Conservation (phyloP, 2,797 vertebrate genomes). For the Artibeus jamaicensis region DNA sequence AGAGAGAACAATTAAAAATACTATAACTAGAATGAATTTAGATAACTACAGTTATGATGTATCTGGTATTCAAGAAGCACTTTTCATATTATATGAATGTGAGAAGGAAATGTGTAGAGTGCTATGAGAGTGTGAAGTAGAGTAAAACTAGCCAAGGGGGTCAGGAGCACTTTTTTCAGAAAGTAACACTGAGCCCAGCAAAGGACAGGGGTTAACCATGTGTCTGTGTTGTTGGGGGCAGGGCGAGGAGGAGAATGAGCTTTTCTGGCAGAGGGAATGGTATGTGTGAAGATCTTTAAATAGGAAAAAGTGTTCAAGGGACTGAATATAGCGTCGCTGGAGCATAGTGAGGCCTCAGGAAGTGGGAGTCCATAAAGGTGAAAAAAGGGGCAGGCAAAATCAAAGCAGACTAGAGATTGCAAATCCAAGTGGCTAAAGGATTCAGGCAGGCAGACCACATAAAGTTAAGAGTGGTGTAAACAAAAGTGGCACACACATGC, state of each 20-base stretch:
- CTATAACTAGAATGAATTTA: background rate
- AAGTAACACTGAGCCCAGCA: background rate
- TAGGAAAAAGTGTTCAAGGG: background rate
- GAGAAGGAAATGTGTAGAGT: background rate
- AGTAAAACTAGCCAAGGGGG: background rate
- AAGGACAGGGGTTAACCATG: background rate
- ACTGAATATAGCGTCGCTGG: background rate
- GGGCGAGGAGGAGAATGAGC: background rate
- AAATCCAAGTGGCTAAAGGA: background rate
- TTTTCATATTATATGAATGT: background rate
- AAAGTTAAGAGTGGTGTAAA: background rate
- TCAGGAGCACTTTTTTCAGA: background rate
- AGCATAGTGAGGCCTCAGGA: background rate
- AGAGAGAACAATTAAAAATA: background rate
- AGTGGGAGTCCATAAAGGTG: background rate
- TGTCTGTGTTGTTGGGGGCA: background rate
- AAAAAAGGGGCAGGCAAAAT: background rate
- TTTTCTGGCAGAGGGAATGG: background rate
- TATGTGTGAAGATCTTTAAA: background rate
- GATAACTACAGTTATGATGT: background rate
- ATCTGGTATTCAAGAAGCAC: background rate
- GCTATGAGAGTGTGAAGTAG: background rate
- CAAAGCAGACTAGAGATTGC: background rate
- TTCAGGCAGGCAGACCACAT: background rate
- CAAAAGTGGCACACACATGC: background rate